Base-by-base conservation (phyloP, 2,888 invertebrate genomes). In the Nycteola revayana region DNA sequence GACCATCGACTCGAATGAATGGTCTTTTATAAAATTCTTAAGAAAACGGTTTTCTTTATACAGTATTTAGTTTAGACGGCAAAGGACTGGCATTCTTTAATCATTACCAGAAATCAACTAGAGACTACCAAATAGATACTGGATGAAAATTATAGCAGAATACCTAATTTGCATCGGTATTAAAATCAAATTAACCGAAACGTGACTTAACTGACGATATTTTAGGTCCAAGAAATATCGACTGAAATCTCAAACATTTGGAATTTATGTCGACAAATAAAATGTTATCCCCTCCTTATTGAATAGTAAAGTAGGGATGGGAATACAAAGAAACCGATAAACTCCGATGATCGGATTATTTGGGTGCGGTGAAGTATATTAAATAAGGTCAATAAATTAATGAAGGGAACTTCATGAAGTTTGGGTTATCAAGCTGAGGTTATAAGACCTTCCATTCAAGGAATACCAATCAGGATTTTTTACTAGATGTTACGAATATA, bases 161-260 rank as follows among this genome's bases (percentile, higher is more conserved):
- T 26, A 11, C 28, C 28, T 9, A 25, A 29, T 27, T 28, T 35
- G 37, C 51, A 8, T 20, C 33, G 45, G 68, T 70, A 26, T 39
- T 67, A 61, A 60, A 46, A 59, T 53, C 52, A 62, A 68, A 72
- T 71, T 62, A 72, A 59, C 49, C 35, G 42, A 42, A 40, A 71
- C 76, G 78, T 77, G 76, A 66, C 60, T 31, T 25, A 61, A 60
- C 47, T 64, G 44, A 28, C 50, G 50, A 65, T 56, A 51, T 50
- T 44, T 38, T 36, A 42, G 36, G 42, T 36, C 34, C 37, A 50
- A 67, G 70, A 73, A 66, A 62, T 67, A 74, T 67, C 58, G 55
- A 56, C 57, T 63, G 36, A 21, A 21, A 7, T 14, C 14, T 14
- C 56, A 44, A 61, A 50, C 49, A 44, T 53, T 51, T 36, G 32